Percentiles rank a stretch among this genome's conserved stretches.
Evolutionary conservation across 2,797 vertebrate genomes (phyloP).

Genomic region (Ptychadena robeensis): DNA sequence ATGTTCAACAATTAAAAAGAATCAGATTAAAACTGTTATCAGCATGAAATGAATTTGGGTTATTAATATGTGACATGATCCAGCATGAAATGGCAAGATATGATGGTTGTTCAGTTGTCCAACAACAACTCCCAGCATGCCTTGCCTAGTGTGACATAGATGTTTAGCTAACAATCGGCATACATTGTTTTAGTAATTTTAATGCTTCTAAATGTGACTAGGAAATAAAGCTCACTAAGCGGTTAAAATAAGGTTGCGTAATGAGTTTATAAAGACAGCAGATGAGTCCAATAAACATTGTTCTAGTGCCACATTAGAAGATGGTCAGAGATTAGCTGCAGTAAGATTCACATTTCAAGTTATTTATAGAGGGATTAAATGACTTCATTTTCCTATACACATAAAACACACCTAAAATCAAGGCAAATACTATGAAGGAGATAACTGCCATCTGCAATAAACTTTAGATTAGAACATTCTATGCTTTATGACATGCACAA

Average conservation of each 20-base stretch:
- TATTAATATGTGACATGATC: background rate
- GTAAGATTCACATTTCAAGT: conserved; percentile 40
- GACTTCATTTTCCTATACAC: conserved; percentile 61
- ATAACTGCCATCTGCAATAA: background rate
- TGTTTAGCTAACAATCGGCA: background rate
- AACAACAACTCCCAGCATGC: background rate
- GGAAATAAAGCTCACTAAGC: background rate
- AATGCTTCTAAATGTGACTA: no score
- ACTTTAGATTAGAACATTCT: background rate
- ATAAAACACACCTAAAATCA: conserved; percentile 1
- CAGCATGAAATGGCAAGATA: background rate
- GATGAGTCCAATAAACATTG: conserved; percentile 30
- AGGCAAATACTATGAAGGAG: background rate
- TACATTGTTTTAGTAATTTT: background rate
- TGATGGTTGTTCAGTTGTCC: background rate
- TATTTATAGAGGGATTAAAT: conserved; percentile 57
- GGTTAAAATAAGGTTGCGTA: background rate
- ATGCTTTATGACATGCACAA: background rate
- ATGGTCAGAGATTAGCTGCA: conserved; percentile 34
- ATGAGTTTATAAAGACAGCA: conserved; percentile 20
- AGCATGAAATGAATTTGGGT: no score
- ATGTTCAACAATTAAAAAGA: no score
- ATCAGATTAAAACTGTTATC: no score
- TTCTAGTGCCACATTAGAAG: conserved; percentile 51
- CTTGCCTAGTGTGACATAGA: background rate